A percentile compares a stretch with the other conserved stretches of the same genome.
Conservation (phyloP, 2,797 vertebrate genomes). For the Falco columbarius region DNA sequence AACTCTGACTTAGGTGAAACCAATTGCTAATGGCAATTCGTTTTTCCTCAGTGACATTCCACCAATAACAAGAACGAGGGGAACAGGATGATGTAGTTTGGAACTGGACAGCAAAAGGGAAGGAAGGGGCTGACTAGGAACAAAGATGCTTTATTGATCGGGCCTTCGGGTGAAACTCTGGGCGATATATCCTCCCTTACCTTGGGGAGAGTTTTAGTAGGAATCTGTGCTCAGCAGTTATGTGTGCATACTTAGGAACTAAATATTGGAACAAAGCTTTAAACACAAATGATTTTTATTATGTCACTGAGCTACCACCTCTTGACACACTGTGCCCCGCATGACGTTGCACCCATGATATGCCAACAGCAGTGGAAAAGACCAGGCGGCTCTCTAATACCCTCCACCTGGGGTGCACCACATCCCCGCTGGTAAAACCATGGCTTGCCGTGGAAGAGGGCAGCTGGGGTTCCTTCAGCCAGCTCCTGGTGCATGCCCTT, state of each 20-base stretch:
- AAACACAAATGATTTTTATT: not conserved
- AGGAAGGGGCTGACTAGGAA: not conserved
- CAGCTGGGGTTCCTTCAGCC: not conserved
- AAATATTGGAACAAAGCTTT: not conserved
- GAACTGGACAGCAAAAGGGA: not conserved
- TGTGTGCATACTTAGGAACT: not conserved
- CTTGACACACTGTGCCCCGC: fast-evolving
- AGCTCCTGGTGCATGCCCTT: not conserved
- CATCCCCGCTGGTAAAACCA: fast-evolving
- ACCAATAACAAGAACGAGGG: constrained; percentile 27
- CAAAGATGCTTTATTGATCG: not conserved
- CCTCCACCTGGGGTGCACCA: fast-evolving
- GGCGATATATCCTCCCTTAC: not conserved
- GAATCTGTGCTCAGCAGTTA: not conserved
- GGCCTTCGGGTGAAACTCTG: not conserved
- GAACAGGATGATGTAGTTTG: constrained; percentile 19
- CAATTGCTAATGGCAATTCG: constrained; percentile 61
- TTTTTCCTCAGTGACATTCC: constrained; percentile 64
- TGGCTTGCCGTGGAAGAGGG: not conserved
- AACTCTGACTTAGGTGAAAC: constrained; percentile 64
- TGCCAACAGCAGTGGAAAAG: not conserved
- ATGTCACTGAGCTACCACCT: fast-evolving
- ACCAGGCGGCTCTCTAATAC: fast-evolving
- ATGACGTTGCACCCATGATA: fast-evolving
- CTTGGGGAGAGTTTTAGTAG: not conserved